Evolutionary conservation across 2,797 vertebrate species (phyloP), one percentile per base, ranked within the genome.

Genomic region (Neoniphon sammara): DNA sequence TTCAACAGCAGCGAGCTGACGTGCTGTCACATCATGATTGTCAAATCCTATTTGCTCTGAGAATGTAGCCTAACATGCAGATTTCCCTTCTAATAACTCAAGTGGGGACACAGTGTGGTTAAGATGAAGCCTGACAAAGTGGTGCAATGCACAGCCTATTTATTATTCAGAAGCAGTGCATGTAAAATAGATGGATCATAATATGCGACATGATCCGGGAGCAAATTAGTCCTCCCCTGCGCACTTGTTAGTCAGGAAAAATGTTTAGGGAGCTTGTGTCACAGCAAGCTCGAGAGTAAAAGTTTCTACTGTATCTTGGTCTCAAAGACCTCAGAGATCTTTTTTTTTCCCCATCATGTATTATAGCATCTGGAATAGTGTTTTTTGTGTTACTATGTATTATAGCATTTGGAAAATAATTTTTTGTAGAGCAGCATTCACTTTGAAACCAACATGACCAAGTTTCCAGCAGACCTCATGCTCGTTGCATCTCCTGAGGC

Each of bases 181-280:
- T 53, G 52, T 49, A 54, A 62, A 72, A 62, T 74, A 52, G 64
- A 83, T 54, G 44, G 34, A 69, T 81, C 4, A 36, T 70, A 80
- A 76, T 78, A 49, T 55, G 34, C 30, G 72, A 20, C n/a, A 55
- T 72, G 39, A 54, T 71, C 57, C 52, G 17, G 36, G 71, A 78
- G 61, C 53, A 64, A 59, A 69, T 88, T 54, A 56, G 54, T 25
- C 30, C 27, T 14, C 54, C 12, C 25, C 25, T 14, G 10, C 59
- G 15, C 30, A 44, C 57, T 64, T 49, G 68, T 72, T 69, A 68
- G 27, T 57, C 52, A 31, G 30, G 39, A 66, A 60, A 44, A 23
- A 53, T 57, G 47, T 66, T 68, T 23, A 31, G 56, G 56, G 56
- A 65, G 17, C 54, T 31, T 20, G 44, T 39, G 14, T 39, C 23